phyloP scores from a whole-genome alignment of 2,113 vertebrate species.

The Eptesicus fuscus region DNA sequence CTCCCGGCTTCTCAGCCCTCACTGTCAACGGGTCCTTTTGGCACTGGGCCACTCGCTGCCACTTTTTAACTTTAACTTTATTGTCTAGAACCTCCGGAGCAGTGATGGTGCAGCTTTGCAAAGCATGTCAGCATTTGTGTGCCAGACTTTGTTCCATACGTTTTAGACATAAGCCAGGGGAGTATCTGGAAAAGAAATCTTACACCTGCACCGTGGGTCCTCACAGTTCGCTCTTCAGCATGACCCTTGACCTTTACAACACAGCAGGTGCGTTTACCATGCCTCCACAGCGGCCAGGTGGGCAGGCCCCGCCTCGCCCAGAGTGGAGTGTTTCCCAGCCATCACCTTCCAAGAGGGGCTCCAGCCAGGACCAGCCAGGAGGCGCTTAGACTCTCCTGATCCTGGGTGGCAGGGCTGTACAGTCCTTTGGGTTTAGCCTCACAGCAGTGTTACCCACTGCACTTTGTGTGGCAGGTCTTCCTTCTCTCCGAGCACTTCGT shows the following conservation, averaged over 20 bases:
- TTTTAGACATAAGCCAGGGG: not conserved
- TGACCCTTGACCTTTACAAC: not conserved
- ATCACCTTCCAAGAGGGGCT: not conserved
- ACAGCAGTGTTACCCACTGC: not conserved
- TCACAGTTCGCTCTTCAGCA: not conserved
- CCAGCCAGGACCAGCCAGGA: not conserved
- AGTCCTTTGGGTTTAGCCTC: not conserved
- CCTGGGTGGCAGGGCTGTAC: not conserved
- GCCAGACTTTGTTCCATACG: fast-evolving
- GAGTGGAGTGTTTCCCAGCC: not conserved
- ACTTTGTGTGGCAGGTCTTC: not conserved
- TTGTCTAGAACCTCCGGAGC: not conserved
- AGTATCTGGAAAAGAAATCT: not conserved
- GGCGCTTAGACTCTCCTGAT: not conserved
- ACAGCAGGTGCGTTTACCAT: not conserved
- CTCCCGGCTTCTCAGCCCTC: not conserved
- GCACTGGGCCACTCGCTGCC: not conserved
- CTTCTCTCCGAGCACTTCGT: not conserved
- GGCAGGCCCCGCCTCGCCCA: not conserved
- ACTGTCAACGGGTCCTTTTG: not conserved
- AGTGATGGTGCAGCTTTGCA: not conserved
- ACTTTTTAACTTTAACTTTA: not conserved
- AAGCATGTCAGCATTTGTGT: not conserved
- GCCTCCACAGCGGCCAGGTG: not conserved
- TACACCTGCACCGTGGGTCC: not conserved